Conservation (phyloP, 2,797 vertebrate genomes). For the Odontamblyopus lacepedii region DNA sequence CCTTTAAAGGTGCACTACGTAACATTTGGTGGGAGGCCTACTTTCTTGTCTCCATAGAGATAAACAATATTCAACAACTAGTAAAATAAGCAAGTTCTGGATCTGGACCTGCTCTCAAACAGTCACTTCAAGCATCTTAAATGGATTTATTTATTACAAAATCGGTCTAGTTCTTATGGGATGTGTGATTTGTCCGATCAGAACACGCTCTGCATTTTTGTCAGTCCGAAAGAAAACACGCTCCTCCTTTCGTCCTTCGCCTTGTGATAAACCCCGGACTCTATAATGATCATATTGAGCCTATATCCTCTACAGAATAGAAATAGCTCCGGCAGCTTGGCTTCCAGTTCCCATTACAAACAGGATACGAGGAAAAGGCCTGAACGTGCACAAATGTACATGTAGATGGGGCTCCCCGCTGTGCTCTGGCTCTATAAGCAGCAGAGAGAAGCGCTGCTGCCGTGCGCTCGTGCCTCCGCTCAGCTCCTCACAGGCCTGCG, state of each 20-base stretch:
- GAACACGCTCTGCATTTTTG: neutral
- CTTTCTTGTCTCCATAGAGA: too few relatives aligned
- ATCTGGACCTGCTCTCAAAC: too few relatives aligned
- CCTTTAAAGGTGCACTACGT: too few relatives aligned
- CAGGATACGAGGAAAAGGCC: slow-evolving; percentile 34
- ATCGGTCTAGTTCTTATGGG: too few relatives aligned
- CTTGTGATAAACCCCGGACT: slow-evolving; percentile 16
- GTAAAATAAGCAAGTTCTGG: too few relatives aligned
- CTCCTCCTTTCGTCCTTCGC: neutral
- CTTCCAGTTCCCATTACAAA: slow-evolving; percentile 32
- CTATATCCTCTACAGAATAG: slow-evolving; percentile 40
- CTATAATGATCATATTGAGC: slow-evolving; percentile 34
- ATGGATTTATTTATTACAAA: too few relatives aligned
- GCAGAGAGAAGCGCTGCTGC: slow-evolving; percentile 42
- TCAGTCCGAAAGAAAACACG: neutral
- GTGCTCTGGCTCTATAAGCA: slow-evolving; percentile 22
- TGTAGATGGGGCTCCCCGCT: slow-evolving; percentile 31
- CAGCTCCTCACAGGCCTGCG: slow-evolving; percentile 36
- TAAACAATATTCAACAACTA: too few relatives aligned
- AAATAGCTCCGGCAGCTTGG: slow-evolving; percentile 33
- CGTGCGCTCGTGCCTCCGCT: slow-evolving; percentile 49
- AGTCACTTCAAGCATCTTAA: too few relatives aligned
- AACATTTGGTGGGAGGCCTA: too few relatives aligned
- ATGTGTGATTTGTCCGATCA: too few relatives aligned
- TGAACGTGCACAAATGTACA: slow-evolving; percentile 40